A percentile compares a stretch with the other conserved stretches of the same genome.
Evolutionary conservation across 2,797 vertebrate genomes (phyloP).

Genomic region (Megaceryle alcyon): DNA sequence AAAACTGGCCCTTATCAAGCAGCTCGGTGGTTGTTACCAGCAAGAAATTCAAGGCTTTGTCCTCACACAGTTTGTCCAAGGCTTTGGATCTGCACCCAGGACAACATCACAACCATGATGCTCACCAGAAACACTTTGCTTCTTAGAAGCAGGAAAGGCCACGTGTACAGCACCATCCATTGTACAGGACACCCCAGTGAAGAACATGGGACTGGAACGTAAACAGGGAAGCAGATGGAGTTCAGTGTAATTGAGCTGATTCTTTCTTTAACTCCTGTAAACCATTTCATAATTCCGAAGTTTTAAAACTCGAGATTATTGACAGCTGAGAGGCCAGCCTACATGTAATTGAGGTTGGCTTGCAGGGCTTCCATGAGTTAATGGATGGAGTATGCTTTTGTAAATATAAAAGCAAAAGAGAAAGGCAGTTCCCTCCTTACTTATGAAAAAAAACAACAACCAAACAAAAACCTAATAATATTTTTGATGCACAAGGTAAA

Average conservation of each 20-base stretch:
- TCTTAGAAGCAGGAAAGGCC: neutral
- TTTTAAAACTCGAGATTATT: neutral
- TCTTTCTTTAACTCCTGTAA: neutral
- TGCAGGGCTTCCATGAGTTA: neutral
- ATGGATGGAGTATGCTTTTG: neutral
- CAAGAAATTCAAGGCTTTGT: neutral
- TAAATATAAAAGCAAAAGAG: neutral
- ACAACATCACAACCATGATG: neutral
- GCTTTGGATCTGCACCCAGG: neutral
- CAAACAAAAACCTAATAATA: too few relatives aligned
- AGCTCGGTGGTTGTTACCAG: neutral
- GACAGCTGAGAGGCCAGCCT: neutral
- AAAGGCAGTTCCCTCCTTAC: neutral
- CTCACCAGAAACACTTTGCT: neutral
- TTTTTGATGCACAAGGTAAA: neutral
- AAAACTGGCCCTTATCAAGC: neutral
- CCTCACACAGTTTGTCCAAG: neutral
- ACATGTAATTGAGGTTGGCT: rapidly evolving
- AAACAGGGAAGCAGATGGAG: neutral
- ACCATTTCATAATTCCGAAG: neutral
- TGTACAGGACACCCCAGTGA: rapidly evolving
- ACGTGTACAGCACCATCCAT: neutral
- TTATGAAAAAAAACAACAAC: neutral
- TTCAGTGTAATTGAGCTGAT: neutral
- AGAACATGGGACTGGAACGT: neutral